phyloP scores from a whole-genome alignment of 1,140 invertebrate genomes.

The Drosophila pandora region DNA sequence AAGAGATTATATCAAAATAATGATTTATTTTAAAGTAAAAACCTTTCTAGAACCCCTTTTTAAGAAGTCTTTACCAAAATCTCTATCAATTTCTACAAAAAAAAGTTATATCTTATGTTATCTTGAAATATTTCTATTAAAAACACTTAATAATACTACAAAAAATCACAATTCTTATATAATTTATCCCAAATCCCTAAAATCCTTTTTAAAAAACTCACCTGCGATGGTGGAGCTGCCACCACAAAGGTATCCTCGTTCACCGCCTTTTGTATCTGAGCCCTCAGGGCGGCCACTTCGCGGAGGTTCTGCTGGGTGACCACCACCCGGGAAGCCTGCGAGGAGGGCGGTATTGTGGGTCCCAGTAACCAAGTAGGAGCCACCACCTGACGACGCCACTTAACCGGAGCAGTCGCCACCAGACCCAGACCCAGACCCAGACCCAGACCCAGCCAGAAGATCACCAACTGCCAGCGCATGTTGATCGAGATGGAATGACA shows the following conservation, averaged over 20 bases:
- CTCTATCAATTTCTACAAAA: too few species aligned
- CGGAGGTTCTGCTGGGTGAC: conserved; percentile 56
- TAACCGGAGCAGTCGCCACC: neutral
- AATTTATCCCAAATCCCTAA: too few species aligned
- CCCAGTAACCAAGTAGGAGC: conserved; percentile 53
- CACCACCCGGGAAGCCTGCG: conserved; percentile 22
- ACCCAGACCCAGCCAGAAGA: conserved; percentile 9
- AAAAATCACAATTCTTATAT: too few species aligned
- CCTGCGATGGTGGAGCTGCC: conserved; percentile 39
- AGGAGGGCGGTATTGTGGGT: neutral
- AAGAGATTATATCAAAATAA: too few species aligned
- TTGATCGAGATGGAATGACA: neutral
- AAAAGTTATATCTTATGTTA: too few species aligned
- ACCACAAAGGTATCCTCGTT: conserved; percentile 55
- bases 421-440: conserved; percentile 2
- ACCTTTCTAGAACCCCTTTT: too few species aligned
- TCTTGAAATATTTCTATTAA: too few species aligned
- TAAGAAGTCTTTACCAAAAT: too few species aligned
- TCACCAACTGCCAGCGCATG: conserved; percentile 21
- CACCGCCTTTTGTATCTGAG: conserved; percentile 60
- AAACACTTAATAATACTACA: too few species aligned
- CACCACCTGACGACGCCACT: conserved; percentile 58
- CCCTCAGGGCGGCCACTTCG: conserved; percentile 42
- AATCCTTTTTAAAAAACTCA: conserved; percentile 18
- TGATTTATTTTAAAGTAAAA: too few species aligned